phyloP scores from a whole-genome alignment of 1,140 invertebrate genomes.

The Penaeus chinensis region DNA sequence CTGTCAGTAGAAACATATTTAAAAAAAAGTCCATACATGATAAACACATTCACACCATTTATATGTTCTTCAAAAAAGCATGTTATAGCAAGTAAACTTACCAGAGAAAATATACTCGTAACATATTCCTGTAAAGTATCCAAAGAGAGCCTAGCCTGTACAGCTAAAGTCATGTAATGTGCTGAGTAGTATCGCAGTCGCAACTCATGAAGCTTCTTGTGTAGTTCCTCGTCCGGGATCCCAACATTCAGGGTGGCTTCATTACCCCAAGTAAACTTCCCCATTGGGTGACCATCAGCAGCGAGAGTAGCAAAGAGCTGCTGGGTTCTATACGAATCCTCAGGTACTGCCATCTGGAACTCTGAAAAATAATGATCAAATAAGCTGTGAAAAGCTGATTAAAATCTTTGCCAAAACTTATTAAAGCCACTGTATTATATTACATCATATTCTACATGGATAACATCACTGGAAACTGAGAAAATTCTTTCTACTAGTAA shows the following conservation, averaged over 20 bases:
- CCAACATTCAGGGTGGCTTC: constrained; percentile 78
- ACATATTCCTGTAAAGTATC: constrained; percentile 80
- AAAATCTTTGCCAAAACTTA: background rate
- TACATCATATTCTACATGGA: constrained; percentile 24
- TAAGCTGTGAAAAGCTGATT: background rate
- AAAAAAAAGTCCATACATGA: background rate
- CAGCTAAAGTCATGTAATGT: constrained; percentile 87
- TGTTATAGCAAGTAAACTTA: background rate
- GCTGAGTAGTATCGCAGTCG: constrained; percentile 86
- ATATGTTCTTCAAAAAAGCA: background rate
- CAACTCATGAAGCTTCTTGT: constrained; percentile 79
- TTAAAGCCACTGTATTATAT: background rate
- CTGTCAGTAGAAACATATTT: background rate
- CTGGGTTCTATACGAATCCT: constrained; percentile 78
- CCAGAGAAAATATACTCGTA: constrained; percentile 68
- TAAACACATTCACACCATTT: background rate
- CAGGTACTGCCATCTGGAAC: constrained; percentile 79
- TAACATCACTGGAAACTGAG: constrained; percentile 43
- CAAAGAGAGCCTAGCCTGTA: constrained; percentile 83
- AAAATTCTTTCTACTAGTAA: background rate
- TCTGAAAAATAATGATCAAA: constrained; percentile 70
- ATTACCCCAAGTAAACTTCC: constrained; percentile 89
- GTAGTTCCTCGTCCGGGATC: constrained; percentile 69
- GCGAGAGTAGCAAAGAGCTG: constrained; percentile 80
- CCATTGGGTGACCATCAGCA: constrained; percentile 77